Evolutionary conservation across 2,797 vertebrate species (phyloP), one percentile per base, ranked within the genome.

Genomic region (Merluccius polli): DNA sequence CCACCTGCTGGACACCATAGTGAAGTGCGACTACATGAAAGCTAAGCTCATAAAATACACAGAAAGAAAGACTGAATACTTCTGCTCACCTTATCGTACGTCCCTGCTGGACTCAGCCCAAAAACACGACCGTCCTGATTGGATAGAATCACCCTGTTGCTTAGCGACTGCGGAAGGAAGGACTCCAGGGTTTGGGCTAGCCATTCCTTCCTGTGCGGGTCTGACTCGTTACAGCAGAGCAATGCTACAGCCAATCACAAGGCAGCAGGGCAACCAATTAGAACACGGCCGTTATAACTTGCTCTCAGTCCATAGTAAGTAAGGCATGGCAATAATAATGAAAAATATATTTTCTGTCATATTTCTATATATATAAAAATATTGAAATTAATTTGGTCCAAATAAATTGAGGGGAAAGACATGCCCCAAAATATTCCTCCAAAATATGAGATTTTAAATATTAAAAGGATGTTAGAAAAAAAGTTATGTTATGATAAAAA

Each of bases 161-260:
- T 84, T 41, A 96, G 78, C 71, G 92, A 81, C 11, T 75, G 78
- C 6, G 98, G 96, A 78, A 99, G 90, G 87, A 97, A 99, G 71
- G 97, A 99, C 89, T 97, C 95, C 78, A 99, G 90, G 0, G 98
- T 98, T 89, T 95, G 92, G 74, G 89, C 81, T 84, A 99, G 90
- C 96, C 97, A 93, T 4, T 88, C 89, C 38, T n/a, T n/a, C n/a
- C n/a, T n/a, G n/a, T n/a, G n/a, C 78, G 77, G 82, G 85, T 98
- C 94, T 71, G 93, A 91, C 79, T 99, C 98, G 67, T 98, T 98
- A 90, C 96, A 98, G 68, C 95, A 95, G 81, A 98, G 91, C 67
- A 88, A 85, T 70, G 92, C 98, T 99, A 88, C 36, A 87, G 86
- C 69, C 85, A 2, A 85, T 73, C 6, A 84, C 1, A 83, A 8